A percentile compares a stretch with the other conserved stretches of the same genome.
phyloP scores from a whole-genome alignment of 2,888 invertebrate species.

The Cryptophagus acutangulus region DNA sequence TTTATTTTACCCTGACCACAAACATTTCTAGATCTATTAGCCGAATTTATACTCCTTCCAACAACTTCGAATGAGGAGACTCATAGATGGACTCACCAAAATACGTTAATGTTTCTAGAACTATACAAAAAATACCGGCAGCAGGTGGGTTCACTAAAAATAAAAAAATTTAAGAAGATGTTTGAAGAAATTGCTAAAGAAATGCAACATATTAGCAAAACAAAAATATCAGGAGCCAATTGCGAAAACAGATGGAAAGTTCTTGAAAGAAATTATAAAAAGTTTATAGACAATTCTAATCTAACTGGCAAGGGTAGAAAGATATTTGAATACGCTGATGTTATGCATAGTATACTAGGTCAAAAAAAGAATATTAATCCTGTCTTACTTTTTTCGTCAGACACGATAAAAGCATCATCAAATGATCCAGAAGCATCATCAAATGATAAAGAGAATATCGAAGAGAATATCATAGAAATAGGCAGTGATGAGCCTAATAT shows the following conservation, averaged over 20 bases:
- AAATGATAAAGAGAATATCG: slow-evolving; percentile 8
- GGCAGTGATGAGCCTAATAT: too few relatives aligned
- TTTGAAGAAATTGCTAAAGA: slow-evolving; percentile 18
- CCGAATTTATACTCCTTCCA: too few relatives aligned
- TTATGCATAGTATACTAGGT: slow-evolving; percentile 5
- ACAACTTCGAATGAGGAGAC: too few relatives aligned
- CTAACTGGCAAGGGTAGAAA: slow-evolving; percentile 5
- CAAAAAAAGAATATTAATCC: slow-evolving; percentile 7
- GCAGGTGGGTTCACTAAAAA: slow-evolving; percentile 13
- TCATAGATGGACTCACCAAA: too few relatives aligned
- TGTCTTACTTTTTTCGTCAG: background rate
- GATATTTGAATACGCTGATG: slow-evolving; percentile 8
- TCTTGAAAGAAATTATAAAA: slow-evolving; percentile 8
- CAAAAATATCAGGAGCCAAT: slow-evolving; percentile 7
- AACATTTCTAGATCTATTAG: too few relatives aligned
- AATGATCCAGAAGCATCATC: slow-evolving; percentile 11
- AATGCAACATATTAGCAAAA: slow-evolving; percentile 9
- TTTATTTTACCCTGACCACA: too few relatives aligned
- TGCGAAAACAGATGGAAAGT: slow-evolving; percentile 12
- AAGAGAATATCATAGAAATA: slow-evolving; percentile 3
- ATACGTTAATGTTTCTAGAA: slow-evolving; percentile 11
- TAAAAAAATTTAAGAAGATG: slow-evolving; percentile 18
- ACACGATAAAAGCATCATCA: slow-evolving; percentile 11
- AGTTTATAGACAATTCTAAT: slow-evolving; percentile 7
- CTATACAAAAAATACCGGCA: slow-evolving; percentile 17